Percentiles rank a stretch among this genome's conserved stretches.
These are phyloP conservation scores for Mola mola DNA, from an alignment of 2,113 vertebrate species.

Conservation along the genomic window DNA sequence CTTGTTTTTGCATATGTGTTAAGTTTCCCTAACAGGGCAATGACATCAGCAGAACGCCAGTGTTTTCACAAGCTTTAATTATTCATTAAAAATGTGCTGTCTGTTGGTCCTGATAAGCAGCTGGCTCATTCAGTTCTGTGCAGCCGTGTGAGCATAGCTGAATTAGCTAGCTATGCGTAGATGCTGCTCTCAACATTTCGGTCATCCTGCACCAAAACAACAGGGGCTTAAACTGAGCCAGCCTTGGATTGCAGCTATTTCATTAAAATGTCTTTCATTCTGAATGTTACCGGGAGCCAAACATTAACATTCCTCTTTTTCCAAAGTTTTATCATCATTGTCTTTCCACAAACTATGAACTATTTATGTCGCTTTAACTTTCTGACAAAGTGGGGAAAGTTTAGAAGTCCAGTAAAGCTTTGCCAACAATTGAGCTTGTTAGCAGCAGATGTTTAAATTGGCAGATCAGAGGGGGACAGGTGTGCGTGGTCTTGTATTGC, in stretches of 20 bases:
- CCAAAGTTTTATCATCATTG: slow-evolving; percentile 1
- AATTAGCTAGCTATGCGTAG: slow-evolving; percentile 43
- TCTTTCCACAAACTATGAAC: no score
- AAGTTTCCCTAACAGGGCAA: slow-evolving; percentile 51
- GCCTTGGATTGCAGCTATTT: slow-evolving; percentile 28
- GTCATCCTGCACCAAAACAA: slow-evolving; percentile 41
- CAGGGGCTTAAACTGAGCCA: slow-evolving; percentile 29
- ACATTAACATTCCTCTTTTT: slow-evolving; percentile 10
- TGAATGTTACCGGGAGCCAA: slow-evolving; percentile 34
- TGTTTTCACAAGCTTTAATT: slow-evolving; percentile 66
- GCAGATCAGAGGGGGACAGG: slow-evolving; percentile 72
- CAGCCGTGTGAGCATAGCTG: slow-evolving; percentile 41
- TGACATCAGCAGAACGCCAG: slow-evolving; percentile 56
- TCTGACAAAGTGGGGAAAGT: slow-evolving; percentile 39
- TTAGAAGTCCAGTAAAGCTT: slow-evolving; percentile 49
- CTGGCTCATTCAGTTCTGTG: slow-evolving; percentile 52
- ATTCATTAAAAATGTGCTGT: slow-evolving; percentile 72
- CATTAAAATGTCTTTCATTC: slow-evolving; percentile 48
- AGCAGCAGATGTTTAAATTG: slow-evolving; percentile 66
- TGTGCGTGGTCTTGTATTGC: slow-evolving; percentile 60
- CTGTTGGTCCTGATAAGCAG: slow-evolving; percentile 71
- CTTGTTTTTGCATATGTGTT: slow-evolving; percentile 48
- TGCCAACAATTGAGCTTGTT: slow-evolving; percentile 63
- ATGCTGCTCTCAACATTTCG: slow-evolving; percentile 39
- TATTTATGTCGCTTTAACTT: slow-evolving; percentile 28